Evolutionary conservation across 1,140 invertebrate species (phyloP).

Genomic region (Onthophagus taurus): DNA sequence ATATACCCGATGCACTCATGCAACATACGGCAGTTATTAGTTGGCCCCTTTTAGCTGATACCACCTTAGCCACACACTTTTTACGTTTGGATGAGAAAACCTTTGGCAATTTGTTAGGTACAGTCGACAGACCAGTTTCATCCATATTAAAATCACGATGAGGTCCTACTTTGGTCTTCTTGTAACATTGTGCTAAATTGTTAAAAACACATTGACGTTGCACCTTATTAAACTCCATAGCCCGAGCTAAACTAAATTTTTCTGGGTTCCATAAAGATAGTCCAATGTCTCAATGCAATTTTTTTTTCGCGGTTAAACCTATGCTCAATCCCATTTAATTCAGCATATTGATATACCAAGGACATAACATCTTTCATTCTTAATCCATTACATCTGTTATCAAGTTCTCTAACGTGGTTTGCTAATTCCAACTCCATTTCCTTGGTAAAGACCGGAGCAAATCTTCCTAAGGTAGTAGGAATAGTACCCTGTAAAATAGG

Average conservation of each 20-base stretch:
- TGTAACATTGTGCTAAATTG: constrained; percentile 15
- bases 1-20: constrained; percentile 16
- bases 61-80: constrained; percentile 19
- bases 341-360: constrained; percentile 4
- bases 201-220: constrained; percentile 15
- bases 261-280: constrained; percentile 5
- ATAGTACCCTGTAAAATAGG: neutral
- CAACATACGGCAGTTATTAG: constrained; percentile 16
- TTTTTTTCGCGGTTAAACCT: neutral
- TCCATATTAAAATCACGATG: constrained; percentile 34
- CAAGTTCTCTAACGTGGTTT: neutral
- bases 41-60: constrained; percentile 10
- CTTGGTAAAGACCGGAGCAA: constrained; percentile 2
- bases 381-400: neutral
- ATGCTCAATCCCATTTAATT: neutral
- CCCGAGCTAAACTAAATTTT: constrained; percentile 13
- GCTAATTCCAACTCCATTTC: constrained; percentile 2
- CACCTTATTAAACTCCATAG: constrained; percentile 16
- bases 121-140: constrained; percentile 38
- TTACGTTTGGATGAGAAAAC: constrained; percentile 33
- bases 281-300: neutral
- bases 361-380: constrained; percentile 3
- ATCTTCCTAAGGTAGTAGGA: neutral
- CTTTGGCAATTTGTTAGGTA: constrained; percentile 35
- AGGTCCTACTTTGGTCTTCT: constrained; percentile 19